Evolutionary conservation across 2,888 invertebrate genomes (phyloP).

Genomic region (Andrena bucephala): DNA sequence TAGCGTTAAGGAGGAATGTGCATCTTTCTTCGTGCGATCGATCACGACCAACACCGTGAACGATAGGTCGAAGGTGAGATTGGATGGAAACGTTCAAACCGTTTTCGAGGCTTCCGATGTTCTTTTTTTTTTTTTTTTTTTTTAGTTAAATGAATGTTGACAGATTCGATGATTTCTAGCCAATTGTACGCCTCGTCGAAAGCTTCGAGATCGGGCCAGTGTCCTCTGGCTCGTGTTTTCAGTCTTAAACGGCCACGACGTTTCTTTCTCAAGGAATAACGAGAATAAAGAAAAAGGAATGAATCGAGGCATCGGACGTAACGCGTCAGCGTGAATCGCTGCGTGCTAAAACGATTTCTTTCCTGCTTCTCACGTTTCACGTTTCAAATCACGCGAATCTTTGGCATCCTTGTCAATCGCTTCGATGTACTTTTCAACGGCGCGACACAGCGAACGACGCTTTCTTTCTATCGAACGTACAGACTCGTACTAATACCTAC

Average conservation of each 20-base stretch:
- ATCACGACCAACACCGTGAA: constrained; percentile 2
- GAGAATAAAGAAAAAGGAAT: not conserved
- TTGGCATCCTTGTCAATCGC: not conserved
- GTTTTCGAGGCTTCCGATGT: constrained; percentile 22
- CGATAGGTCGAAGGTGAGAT: constrained; percentile 27
- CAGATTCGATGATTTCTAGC: not conserved
- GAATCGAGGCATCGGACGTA: constrained; percentile 9
- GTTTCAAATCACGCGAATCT: not conserved
- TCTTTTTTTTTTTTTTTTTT: not conserved
- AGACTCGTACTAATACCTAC: not conserved
- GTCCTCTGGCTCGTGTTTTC: not conserved
- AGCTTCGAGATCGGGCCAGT: not conserved
- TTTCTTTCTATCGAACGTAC: not conserved
- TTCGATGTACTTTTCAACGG: not conserved
- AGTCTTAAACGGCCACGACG: not conserved
- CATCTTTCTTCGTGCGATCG: constrained; percentile 72
- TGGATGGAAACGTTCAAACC: constrained; percentile 23
- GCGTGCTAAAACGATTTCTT: too few relatives aligned
- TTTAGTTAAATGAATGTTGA: not conserved
- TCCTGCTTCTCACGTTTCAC: not conserved
- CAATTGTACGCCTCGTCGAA: constrained; percentile 1
- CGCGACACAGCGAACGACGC: not conserved
- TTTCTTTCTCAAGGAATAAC: not conserved
- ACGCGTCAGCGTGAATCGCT: not conserved
- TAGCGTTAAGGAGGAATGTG: constrained; percentile 82